Conservation (phyloP, 2,113 vertebrate genomes). For the Otus sunia region DNA sequence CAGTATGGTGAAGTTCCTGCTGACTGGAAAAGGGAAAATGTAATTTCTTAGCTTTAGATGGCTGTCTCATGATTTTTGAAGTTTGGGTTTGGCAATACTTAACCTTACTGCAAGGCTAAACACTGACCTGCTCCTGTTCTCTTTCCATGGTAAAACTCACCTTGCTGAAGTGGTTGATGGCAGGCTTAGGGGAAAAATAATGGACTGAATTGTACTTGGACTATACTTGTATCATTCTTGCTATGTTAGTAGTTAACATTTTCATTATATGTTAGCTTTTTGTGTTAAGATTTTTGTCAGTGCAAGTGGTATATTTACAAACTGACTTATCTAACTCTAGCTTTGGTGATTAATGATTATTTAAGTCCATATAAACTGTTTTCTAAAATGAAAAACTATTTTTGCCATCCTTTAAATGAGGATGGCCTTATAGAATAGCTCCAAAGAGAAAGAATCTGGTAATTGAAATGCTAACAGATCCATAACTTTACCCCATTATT, state of each 20-base stretch:
- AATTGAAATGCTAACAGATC: constrained; percentile 59
- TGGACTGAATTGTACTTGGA: neutral
- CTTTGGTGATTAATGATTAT: constrained; percentile 44
- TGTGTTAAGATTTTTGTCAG: neutral
- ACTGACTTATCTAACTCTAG: neutral
- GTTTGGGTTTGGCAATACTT: neutral
- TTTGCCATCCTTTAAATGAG: constrained; percentile 30
- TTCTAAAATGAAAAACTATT: constrained; percentile 6
- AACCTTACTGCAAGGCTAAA: neutral
- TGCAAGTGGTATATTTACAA: neutral
- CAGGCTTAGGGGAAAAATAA: neutral
- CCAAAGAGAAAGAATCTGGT: constrained; percentile 5
- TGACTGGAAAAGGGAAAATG: no score
- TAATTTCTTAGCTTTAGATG: neutral
- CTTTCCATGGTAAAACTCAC: neutral
- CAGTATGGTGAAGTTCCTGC: no score
- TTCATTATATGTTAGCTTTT: neutral
- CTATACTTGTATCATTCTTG: neutral
- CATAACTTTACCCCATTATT: constrained; percentile 21
- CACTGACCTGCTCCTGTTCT: neutral
- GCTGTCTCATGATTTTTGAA: neutral
- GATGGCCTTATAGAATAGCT: constrained; percentile 1
- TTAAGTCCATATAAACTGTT: constrained; percentile 5
- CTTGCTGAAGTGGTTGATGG: neutral
- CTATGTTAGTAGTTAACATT: neutral